A percentile compares a stretch with the other conserved stretches of the same genome.
Evolutionary conservation across 2,888 invertebrate genomes (phyloP).

Genomic region (Kryphioiulus occultus): DNA sequence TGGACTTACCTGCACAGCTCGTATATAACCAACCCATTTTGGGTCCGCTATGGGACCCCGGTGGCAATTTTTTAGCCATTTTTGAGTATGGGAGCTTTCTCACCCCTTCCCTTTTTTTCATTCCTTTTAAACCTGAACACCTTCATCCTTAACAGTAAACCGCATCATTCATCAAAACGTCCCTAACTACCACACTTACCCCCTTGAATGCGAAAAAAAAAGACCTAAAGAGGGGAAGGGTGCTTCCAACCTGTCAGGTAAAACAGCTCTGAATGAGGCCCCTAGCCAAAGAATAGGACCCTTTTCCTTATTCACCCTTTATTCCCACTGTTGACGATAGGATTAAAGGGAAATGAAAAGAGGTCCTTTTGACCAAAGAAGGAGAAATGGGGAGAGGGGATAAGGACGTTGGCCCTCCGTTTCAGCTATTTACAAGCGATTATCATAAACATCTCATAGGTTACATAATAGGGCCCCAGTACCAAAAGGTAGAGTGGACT

Average conservation of each 20-base stretch:
- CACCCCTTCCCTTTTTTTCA: conserved; percentile 20
- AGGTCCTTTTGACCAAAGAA: conserved; percentile 1
- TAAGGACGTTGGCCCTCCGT: conserved; percentile 30
- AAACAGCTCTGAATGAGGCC: not conserved
- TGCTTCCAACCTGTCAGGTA: conserved; percentile 29
- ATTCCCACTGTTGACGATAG: conserved; percentile 42
- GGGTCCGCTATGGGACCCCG: not conserved
- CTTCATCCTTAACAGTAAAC: conserved; percentile 42
- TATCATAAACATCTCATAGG: conserved; percentile 8
- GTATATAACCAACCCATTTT: not conserved
- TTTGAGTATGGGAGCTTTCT: conserved; percentile 18
- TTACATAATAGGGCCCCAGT: conserved; percentile 7
- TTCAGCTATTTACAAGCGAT: conserved; percentile 31
- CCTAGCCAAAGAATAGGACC: not conserved
- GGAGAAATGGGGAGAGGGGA: conserved; percentile 25
- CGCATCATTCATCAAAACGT: conserved; percentile 48
- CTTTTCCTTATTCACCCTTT: not conserved
- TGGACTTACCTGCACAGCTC: conserved; percentile 3
- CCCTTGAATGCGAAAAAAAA: conserved; percentile 29
- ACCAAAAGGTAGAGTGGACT: conserved; percentile 25
- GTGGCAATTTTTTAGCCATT: conserved; percentile 28
- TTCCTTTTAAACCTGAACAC: conserved; percentile 12
- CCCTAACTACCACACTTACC: conserved; percentile 38
- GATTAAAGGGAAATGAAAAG: conserved; percentile 30
- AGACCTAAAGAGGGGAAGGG: conserved; percentile 26